Conservation (phyloP, 2,113 vertebrate species). For the Lichenostomus cassidix region DNA sequence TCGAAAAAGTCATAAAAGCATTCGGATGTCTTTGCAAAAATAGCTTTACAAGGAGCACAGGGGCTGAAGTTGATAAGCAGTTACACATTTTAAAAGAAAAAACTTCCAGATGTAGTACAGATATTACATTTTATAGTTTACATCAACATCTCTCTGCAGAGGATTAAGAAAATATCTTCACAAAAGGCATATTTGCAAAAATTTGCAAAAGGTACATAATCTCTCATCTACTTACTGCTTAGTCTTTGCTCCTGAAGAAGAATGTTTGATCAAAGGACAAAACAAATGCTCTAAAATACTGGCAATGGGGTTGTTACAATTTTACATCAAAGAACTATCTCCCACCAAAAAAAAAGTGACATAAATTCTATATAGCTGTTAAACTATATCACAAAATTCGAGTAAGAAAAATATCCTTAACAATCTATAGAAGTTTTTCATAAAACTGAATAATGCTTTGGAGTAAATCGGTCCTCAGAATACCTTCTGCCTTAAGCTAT, state of each 20-base stretch:
- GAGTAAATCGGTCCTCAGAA: background rate
- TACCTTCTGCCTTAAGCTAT: background rate
- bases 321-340: background rate
- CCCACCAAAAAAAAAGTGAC: rapidly evolving
- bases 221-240: background rate
- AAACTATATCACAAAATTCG: background rate
- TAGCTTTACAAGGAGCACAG: background rate
- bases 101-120: background rate
- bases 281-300: background rate
- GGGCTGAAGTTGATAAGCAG: background rate
- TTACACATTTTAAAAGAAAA: background rate
- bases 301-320: background rate
- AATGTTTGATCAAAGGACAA: background rate
- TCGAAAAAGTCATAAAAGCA: background rate
- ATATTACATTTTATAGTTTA: background rate
- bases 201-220: background rate
- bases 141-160: background rate
- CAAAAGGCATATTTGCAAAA: no score
- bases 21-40: background rate
- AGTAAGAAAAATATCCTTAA: background rate
- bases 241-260: background rate
- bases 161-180: background rate
- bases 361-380: background rate
- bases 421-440: background rate
- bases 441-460: background rate